A percentile compares a stretch with the other conserved stretches of the same genome.
phyloP scores from a whole-genome alignment of 1,140 invertebrate species.

The Ruditapes philippinarum region DNA sequence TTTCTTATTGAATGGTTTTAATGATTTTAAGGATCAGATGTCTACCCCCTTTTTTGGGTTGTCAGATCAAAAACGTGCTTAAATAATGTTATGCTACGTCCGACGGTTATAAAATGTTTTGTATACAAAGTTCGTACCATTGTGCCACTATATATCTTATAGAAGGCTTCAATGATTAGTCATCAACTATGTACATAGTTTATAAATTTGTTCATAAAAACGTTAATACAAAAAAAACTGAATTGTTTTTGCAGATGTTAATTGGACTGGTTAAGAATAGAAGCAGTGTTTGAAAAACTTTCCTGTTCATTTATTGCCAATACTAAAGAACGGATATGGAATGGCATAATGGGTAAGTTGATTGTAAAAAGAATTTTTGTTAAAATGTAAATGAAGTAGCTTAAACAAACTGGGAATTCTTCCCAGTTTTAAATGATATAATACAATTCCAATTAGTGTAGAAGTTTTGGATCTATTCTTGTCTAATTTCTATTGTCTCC shows the following conservation, averaged over 20 bases:
- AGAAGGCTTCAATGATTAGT: neutral
- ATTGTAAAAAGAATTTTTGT: too few relatives aligned
- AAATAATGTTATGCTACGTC: conserved; percentile 3
- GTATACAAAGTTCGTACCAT: neutral
- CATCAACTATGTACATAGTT: neutral
- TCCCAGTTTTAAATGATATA: too few relatives aligned
- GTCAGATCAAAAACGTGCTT: neutral
- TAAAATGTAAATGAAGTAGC: too few relatives aligned
- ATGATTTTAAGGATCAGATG: neutral
- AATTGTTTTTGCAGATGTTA: neutral
- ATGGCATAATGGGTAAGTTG: neutral
- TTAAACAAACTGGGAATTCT: too few relatives aligned
- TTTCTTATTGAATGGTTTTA: neutral
- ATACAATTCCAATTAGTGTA: too few relatives aligned
- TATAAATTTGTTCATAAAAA: neutral
- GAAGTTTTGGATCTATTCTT: too few relatives aligned
- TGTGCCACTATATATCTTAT: neutral
- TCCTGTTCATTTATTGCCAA: neutral
- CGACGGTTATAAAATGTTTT: neutral
- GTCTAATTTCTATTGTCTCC: too few relatives aligned
- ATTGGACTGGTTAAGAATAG: neutral
- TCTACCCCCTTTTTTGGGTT: neutral
- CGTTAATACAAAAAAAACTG: neutral
- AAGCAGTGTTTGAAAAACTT: neutral
- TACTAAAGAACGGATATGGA: neutral